Conservation (phyloP, 2,113 vertebrate genomes). For the Poecile atricapillus region DNA sequence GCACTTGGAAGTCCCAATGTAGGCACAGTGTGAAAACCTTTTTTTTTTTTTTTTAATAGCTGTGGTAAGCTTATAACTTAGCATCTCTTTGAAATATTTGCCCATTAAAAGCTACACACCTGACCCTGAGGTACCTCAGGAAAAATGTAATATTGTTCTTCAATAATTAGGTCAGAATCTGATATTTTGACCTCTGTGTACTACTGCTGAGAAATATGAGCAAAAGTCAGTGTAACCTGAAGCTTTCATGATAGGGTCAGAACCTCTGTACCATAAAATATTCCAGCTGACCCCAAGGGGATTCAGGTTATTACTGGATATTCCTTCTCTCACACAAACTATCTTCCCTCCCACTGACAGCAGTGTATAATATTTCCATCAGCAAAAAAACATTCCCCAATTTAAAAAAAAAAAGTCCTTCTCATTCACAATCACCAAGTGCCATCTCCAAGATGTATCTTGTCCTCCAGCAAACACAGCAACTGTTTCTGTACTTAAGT, state of each 20-base stretch:
- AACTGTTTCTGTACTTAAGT: background rate
- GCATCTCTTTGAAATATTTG: background rate
- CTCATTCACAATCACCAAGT: background rate
- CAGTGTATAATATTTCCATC: background rate
- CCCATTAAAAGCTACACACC: background rate
- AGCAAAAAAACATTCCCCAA: background rate
- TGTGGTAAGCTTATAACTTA: background rate
- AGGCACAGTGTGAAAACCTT: background rate
- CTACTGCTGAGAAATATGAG: background rate
- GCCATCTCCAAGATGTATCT: background rate
- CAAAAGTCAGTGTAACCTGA: background rate
- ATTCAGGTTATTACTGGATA: background rate
- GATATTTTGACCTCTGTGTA: background rate
- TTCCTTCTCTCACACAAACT: background rate
- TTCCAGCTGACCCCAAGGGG: background rate
- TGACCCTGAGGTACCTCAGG: background rate
- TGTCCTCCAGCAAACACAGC: background rate
- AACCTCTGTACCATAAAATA: background rate
- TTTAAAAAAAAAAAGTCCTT: background rate
- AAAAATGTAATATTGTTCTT: background rate
- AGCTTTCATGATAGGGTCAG: background rate
- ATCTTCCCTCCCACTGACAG: background rate
- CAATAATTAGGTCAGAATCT: background rate
- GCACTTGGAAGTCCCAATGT: background rate
- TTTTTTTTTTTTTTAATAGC: background rate